Conservation (phyloP, 2,888 invertebrate species). For the Himalopsyche kuldschensis region DNA sequence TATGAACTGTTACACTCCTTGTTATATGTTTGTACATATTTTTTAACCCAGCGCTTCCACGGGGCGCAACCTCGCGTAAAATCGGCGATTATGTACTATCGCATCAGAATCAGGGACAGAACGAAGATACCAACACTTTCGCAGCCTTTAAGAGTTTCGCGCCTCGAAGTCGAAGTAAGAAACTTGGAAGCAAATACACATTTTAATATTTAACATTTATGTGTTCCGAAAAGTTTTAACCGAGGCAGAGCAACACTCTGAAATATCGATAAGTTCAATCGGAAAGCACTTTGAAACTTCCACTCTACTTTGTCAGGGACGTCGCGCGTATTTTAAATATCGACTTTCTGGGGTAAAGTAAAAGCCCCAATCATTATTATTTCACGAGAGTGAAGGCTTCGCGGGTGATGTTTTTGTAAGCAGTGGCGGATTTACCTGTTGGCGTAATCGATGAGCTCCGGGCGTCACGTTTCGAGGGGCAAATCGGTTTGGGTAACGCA, state of each 20-base stretch:
- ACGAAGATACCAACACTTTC: too few species aligned
- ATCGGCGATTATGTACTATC: too few species aligned
- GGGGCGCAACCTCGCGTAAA: too few species aligned
- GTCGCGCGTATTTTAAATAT: not conserved
- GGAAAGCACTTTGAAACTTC: not conserved
- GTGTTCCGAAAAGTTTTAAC: too few species aligned
- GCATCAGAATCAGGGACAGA: too few species aligned
- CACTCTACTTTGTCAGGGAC: not conserved
- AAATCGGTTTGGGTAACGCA: not conserved
- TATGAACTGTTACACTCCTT: too few species aligned
- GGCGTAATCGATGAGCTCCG: not conserved
- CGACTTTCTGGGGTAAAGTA: not conserved
- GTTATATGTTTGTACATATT: too few species aligned
- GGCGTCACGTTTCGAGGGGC: not conserved
- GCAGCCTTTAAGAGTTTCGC: too few species aligned
- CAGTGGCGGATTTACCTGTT: not conserved
- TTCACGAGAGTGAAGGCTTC: not conserved
- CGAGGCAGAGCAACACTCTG: not conserved
- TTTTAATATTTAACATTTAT: too few species aligned
- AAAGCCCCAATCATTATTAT: not conserved
- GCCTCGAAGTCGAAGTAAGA: too few species aligned
- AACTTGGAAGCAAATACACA: too few species aligned
- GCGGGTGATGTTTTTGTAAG: not conserved
- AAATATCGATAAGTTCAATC: not conserved
- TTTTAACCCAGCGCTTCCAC: too few species aligned